Evolutionary conservation across 2,888 invertebrate genomes (phyloP), one percentile per base, ranked within the genome.

Genomic region (Melanotus villosus): DNA sequence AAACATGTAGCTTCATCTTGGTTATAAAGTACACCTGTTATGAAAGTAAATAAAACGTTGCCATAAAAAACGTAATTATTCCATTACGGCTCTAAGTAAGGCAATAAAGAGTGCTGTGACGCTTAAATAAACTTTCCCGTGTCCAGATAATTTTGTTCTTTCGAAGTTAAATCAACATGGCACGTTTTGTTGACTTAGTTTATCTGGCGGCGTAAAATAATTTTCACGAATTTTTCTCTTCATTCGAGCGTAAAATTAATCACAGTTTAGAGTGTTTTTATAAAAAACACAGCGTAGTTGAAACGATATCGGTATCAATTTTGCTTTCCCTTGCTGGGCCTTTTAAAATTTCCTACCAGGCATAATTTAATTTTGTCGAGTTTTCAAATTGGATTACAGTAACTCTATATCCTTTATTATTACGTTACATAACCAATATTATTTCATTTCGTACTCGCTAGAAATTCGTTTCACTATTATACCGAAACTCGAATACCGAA

Each of bases 301-400:
- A 19, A 18, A 19, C 43, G 43, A 43, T 43, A 43, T 43, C 12
- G 47, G 10, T 47, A 23, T 21, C 23, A 47, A 21, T 23, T 47
- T 47, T 26, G 30, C 32, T 52, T 18, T 50, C 26, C 50, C 12
- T 34, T 12, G 34, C 41, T 23, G 12, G 16, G 38, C 19, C 45
- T 63, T 63, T 52, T 63, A 63, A 52, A 50, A 63, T 21, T 63
- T 21, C 23, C 23, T 26, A 34, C 56, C n/a, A 14, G 12, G 14
- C 41, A n/a, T 65, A 65, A 65, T 34, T 54, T 30, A 32, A 56
- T 65, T 65, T 34, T 26, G 21, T 16, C 41, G 52, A 54, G 64
- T 65, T 65, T 57, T 18, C 14, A 43, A 65, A 65, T 56, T 65
- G 54, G 56, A 56, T 65, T 65, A 56, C 16, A 14, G 56, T 65